Evolutionary conservation across 2,113 vertebrate species (phyloP).

Genomic region (Crotalus tigris): DNA sequence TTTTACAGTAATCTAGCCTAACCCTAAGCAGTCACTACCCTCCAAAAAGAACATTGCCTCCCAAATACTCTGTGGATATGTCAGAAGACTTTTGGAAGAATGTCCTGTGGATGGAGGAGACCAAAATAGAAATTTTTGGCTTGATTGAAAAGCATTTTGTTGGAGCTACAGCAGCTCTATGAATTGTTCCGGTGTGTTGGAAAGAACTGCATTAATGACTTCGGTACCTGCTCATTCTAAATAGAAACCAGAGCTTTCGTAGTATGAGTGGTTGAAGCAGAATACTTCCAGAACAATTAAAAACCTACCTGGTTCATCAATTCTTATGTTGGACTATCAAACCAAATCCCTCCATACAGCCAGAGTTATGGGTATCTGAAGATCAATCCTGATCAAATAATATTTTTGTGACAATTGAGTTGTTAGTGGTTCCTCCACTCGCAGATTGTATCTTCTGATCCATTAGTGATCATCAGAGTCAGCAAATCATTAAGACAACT

Average conservation of each 20-base stretch:
- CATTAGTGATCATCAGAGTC: neutral
- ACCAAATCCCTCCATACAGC: neutral
- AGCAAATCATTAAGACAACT: neutral
- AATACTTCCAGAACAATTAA: neutral
- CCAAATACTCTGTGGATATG: neutral
- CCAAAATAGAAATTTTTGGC: neutral
- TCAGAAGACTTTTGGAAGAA: neutral
- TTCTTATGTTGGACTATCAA: neutral
- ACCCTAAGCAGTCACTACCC: neutral
- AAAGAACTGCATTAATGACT: neutral
- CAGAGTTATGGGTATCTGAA: neutral
- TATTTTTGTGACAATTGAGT: neutral
- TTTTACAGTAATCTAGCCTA: neutral
- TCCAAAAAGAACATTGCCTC: neutral
- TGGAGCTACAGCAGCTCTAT: neutral
- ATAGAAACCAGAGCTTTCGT: neutral
- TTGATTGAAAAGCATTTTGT: neutral
- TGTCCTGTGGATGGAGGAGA: neutral
- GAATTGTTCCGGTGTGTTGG: neutral
- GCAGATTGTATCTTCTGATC: neutral
- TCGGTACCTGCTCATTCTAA: neutral
- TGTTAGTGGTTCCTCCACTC: neutral
- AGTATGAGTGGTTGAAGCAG: neutral
- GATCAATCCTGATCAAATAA: neutral
- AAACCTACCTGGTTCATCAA: neutral